A percentile compares a stretch with the other conserved stretches of the same genome.
Evolutionary conservation across 2,113 vertebrate species (phyloP).

Genomic region (Phocoena phocoena): DNA sequence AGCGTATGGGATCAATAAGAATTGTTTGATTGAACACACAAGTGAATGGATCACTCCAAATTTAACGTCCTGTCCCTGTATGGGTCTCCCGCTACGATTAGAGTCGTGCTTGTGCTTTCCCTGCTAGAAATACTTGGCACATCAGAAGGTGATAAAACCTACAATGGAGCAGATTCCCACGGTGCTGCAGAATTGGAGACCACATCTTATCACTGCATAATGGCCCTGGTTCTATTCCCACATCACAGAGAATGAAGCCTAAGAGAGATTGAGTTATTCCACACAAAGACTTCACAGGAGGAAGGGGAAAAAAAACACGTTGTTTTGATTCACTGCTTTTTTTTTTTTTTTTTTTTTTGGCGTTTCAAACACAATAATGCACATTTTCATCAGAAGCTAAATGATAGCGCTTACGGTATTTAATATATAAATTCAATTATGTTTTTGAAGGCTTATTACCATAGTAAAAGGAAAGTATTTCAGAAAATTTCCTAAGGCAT

Average conservation of each 20-base stretch:
- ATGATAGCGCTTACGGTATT: constrained; percentile 75
- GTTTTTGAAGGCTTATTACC: constrained; percentile 75
- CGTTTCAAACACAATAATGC: constrained; percentile 68
- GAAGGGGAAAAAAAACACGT: background rate
- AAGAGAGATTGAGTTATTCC: constrained; percentile 72
- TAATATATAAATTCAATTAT: constrained; percentile 79
- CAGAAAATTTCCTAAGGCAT: constrained; percentile 76
- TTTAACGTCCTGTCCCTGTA: background rate
- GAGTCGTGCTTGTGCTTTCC: background rate
- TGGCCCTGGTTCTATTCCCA: constrained; percentile 38
- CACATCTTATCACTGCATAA: constrained; percentile 25
- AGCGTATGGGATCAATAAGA: rapidly evolving
- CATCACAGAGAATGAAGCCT: constrained; percentile 33
- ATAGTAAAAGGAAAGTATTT: constrained; percentile 70
- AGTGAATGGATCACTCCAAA: background rate
- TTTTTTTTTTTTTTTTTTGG: constrained; percentile 10
- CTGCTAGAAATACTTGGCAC: background rate
- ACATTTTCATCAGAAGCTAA: constrained; percentile 77
- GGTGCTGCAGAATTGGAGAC: constrained; percentile 52
- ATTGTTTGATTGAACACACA: background rate
- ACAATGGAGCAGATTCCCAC: constrained; percentile 1
- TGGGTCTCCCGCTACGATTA: background rate
- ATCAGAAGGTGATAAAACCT: constrained; percentile 28
- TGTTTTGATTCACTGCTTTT: constrained; percentile 56
- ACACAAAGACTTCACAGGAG: constrained; percentile 62